Evolutionary conservation across 2,797 vertebrate species (phyloP), one percentile per base, ranked within the genome.

Genomic region (Clarias fuscus): DNA sequence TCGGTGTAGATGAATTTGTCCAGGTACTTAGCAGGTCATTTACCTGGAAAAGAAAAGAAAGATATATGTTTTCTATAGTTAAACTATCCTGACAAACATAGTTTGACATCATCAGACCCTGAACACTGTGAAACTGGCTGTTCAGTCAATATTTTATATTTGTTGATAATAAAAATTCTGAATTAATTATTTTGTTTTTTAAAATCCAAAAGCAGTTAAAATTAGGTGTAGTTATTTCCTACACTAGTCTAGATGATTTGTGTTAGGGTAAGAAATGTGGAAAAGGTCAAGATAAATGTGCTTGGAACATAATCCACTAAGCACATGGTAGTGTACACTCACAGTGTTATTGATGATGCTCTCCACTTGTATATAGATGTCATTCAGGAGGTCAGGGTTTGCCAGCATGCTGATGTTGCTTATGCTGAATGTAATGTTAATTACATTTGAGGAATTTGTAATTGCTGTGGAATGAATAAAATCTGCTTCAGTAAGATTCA

Each of bases 391-490:
- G 11, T 58, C 7, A 58, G 59, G 0, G 59, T 33, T 65, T 0
- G 18, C 22, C 3, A 68, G 59, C 1, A 82, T 20, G n/a, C 5
- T 82, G 78, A 82, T 40, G 30, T 75, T 67, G 40, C 24, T 82
- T 8, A 82, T 56, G 30, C 2, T 75, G 22, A 83, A 77, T 58
- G 62, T 83, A 11, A 86, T 22, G 67, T 40, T 43, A 7, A 86
- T 62, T 59, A 53, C 30, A 13, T 68, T 70, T 8, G 85, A 76
- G 17, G 30, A 33, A 30, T 86, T 27, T 77, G 80, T 43, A 20
- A 59, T 30, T 30, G 68, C 85, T 86, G 80, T 77, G n/a, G 24
- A 83, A 83, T 2, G 58, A 75, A 27, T 67, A 1, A 24, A 62
- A 82, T 30, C 30, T 30, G 30, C 30, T 30, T 30, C 30, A 30